Evolutionary conservation across 1,140 invertebrate genomes (phyloP).

Genomic region (Brevipalpus yothersi): DNA sequence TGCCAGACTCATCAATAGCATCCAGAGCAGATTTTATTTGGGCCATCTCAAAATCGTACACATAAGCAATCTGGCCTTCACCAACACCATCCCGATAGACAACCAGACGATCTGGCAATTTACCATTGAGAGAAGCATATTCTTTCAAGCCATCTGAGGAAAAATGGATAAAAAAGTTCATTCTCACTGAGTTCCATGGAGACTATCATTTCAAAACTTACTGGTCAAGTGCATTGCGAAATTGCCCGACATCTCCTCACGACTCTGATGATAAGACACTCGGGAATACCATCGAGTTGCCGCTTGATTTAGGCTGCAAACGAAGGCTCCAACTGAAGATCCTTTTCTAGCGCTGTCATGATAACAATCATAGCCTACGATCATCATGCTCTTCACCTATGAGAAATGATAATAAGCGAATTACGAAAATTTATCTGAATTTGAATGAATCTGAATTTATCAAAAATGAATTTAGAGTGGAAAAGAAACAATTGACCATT

Average conservation of each 20-base stretch:
- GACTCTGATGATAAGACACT: slow-evolving; percentile 20
- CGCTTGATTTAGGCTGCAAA: slow-evolving; percentile 22
- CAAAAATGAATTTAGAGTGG: no score
- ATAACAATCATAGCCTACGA: slow-evolving; percentile 27
- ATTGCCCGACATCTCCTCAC: slow-evolving; percentile 21
- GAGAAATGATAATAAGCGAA: background rate
- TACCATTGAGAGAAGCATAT: slow-evolving; percentile 18
- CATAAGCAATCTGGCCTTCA: slow-evolving; percentile 23
- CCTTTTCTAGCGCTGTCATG: slow-evolving; percentile 18
- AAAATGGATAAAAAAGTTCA: background rate
- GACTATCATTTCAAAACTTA: slow-evolving; percentile 12
- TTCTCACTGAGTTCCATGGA: slow-evolving; percentile 16
- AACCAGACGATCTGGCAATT: slow-evolving; percentile 20
- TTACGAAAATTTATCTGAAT: no score
- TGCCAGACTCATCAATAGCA: background rate
- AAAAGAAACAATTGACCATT: no score
- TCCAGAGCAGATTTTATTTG: slow-evolving; percentile 12
- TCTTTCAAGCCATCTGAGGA: slow-evolving; percentile 17
- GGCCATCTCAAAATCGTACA: slow-evolving; percentile 21
- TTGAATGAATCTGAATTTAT: no score
- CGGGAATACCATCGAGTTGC: slow-evolving; percentile 45
- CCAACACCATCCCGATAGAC: slow-evolving; percentile 27
- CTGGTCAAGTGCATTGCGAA: slow-evolving; percentile 18
- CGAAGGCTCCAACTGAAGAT: slow-evolving; percentile 22
- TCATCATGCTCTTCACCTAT: slow-evolving; percentile 17